Base-by-base conservation (phyloP, 2,113 vertebrate species). In the Zingel zingel region DNA sequence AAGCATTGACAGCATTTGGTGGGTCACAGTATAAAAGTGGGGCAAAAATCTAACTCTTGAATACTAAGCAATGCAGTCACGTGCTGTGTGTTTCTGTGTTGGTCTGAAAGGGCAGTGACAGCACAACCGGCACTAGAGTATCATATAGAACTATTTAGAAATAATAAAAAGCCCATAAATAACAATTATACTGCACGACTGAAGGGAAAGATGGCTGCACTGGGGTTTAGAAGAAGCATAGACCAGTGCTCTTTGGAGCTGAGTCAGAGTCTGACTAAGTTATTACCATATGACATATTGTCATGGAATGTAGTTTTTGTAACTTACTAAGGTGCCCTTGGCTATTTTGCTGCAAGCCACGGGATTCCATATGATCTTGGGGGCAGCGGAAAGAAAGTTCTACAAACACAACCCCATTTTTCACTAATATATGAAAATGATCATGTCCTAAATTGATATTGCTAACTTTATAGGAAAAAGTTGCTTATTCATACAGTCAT, bases 71-170 rank as follows among this genome's bases (percentile, higher is more conserved):
- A 27, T 10, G 45, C 12, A 58, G 33, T 58, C 50, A 3, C 5
- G 43, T 1, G 18, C 50, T 66, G 1, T 2, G 19, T 27, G 33
- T 53, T 74, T 77, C 59, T 48, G 0, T 45, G n/a, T 51, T 57
- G 12, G 1, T 27, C n/a, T 36, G 3, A 59, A 45, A 50, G 48
- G 57, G 18, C 48, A 39, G 51, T 23, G 36, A 45, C 16, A 48
- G 48, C 30, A 64, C 48, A 30, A 43, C 21, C 2, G 2, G 11
- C 18, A 9, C 68, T 23, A 14, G 33, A 47, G 19, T 48, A 61
- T 61, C 6, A 45, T 27, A 74, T 62, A 3, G 13, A 43, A 64
- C 36, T 30, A 23, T 80, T 80, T 71, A 25, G 70, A 59, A 54
- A 53, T 16, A 27, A n/a, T 45, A 11, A 19, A 53, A 33, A 65